Percentiles rank a stretch among this genome's conserved stretches.
Evolutionary conservation across 2,888 invertebrate genomes (phyloP).

Genomic region (Volucella bombylans): DNA sequence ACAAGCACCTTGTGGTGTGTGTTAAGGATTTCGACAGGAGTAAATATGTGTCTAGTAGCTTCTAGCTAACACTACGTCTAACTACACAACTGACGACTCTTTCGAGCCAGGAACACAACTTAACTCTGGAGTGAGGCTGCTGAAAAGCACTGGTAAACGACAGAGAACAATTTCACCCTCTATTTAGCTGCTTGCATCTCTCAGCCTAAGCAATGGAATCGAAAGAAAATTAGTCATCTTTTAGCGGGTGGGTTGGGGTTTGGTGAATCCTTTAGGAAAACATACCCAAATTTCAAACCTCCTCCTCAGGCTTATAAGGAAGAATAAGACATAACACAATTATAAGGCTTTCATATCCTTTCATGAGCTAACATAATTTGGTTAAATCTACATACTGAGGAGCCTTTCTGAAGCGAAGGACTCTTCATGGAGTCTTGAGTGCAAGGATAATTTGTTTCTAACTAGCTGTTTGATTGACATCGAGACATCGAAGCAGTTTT

Average conservation of each 20-base stretch:
- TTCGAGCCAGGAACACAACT: conserved; percentile 6
- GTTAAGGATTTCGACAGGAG: conserved; percentile 45
- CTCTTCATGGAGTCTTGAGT: conserved; percentile 41
- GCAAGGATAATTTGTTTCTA: conserved; percentile 73
- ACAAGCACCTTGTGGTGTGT: conserved; percentile 39
- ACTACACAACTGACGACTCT: background rate
- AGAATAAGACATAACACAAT: conserved; percentile 59
- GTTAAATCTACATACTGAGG: conserved; percentile 64
- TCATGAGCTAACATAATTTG: conserved; percentile 61
- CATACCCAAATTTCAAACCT: background rate
- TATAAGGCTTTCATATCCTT: conserved; percentile 69
- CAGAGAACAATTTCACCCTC: conserved; percentile 33
- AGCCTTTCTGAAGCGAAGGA: too few species aligned
- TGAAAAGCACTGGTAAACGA: background rate
- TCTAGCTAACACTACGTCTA: background rate
- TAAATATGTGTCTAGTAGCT: conserved; percentile 44
- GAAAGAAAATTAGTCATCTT: conserved; percentile 65
- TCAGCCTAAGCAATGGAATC: conserved; percentile 14
- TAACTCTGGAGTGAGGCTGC: background rate
- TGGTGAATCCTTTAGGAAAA: conserved; percentile 42
- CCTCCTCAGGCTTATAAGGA: background rate
- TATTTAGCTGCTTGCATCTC: conserved; percentile 44
- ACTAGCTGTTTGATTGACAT: conserved; percentile 70
- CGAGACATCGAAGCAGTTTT: conserved; percentile 2
- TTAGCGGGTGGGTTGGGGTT: background rate